Conservation (phyloP, 64 coral and sea anemone species). For the Actinia tenebrosa region DNA sequence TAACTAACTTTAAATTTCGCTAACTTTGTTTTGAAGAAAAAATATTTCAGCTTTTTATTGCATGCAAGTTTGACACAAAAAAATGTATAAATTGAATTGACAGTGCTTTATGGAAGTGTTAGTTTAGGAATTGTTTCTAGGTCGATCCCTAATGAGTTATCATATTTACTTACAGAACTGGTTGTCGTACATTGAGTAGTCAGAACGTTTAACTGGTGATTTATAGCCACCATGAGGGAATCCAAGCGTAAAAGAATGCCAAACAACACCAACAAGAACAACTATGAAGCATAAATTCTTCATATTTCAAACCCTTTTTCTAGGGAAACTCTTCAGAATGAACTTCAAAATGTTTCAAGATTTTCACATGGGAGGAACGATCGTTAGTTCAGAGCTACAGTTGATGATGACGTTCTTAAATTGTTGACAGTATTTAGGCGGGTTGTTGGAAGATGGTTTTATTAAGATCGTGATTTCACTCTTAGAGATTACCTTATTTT, state of each 20-base stretch:
- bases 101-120: too few relatives aligned
- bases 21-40: too few relatives aligned
- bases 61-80: too few relatives aligned
- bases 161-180: conserved; percentile 61
- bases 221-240: conserved; percentile 12
- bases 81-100: too few relatives aligned
- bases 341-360: not conserved
- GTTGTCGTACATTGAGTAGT: conserved; percentile 61
- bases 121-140: not conserved
- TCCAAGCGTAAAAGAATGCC: not conserved
- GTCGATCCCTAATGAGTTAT: not conserved
- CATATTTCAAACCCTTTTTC: not conserved
- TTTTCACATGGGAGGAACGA: not conserved
- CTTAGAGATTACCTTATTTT: not conserved
- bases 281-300: not conserved
- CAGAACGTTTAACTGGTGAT: conserved; percentile 26
- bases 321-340: not conserved
- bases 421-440: not conserved
- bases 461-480: conserved; percentile 13
- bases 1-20: too few relatives aligned
- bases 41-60: too few relatives aligned
- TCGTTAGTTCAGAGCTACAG: not conserved
- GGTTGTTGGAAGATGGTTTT: not conserved
- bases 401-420: not conserved
- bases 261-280: not conserved